Evolutionary conservation across 2,113 vertebrate species (phyloP).

Genomic region (Falco punctatus): DNA sequence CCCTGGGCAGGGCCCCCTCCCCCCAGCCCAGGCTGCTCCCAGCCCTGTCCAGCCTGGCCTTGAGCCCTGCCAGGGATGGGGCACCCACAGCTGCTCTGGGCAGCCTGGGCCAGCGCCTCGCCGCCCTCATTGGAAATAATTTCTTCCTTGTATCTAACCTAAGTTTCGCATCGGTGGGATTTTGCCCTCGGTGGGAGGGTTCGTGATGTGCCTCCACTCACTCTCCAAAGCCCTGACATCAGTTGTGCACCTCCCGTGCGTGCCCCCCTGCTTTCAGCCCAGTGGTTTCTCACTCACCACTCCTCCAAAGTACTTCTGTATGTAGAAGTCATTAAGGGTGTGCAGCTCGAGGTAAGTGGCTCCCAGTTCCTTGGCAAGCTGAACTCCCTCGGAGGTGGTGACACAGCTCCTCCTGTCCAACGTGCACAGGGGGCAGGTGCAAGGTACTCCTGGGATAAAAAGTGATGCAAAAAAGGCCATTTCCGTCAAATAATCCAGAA

Average conservation of each 20-base stretch:
- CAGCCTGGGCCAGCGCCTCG: neutral
- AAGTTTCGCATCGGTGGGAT: rapidly evolving
- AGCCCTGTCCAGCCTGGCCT: neutral
- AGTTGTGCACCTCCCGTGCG: rapidly evolving
- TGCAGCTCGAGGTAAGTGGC: constrained; percentile 94
- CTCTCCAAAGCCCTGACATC: neutral
- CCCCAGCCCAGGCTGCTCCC: neutral
- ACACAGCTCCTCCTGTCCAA: constrained; percentile 92
- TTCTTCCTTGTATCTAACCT: neutral
- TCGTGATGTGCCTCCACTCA: rapidly evolving
- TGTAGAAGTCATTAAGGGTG: constrained; percentile 90
- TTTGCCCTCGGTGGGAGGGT: neutral
- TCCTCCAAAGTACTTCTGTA: constrained; percentile 93
- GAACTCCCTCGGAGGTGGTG: constrained; percentile 88
- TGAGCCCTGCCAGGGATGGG: neutral
- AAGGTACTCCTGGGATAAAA: constrained; percentile 74
- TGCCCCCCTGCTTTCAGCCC: too few species aligned
- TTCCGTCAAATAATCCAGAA: neutral
- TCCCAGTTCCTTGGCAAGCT: constrained; percentile 92
- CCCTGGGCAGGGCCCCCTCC: neutral
- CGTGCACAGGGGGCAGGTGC: constrained; percentile 91
- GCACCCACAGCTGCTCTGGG: neutral
- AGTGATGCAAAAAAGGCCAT: neutral
- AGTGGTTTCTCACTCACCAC: constrained; percentile 81
- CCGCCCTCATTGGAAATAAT: rapidly evolving